phyloP scores from a whole-genome alignment of 2,888 invertebrate species.

The Pollenia labialis region DNA sequence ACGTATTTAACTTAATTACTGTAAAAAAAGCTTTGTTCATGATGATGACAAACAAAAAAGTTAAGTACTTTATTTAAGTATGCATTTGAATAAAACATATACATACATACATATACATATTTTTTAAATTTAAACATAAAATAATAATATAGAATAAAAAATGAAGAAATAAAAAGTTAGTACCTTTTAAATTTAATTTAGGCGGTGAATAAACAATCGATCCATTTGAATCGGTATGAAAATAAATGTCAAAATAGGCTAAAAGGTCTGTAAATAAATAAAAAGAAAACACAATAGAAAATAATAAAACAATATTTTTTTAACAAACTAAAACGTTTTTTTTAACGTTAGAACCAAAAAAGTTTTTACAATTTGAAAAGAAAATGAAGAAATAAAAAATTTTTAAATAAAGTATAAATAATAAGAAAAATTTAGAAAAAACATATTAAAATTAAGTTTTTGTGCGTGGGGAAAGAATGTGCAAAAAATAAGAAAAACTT shows the following conservation, averaged over 20 bases:
- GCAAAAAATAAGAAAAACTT: conserved; percentile 26
- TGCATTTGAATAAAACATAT: neutral
- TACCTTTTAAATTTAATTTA: conserved; percentile 90
- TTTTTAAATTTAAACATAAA: neutral
- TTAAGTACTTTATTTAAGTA: neutral
- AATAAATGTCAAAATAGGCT: conserved; percentile 89
- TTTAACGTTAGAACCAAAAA: conserved; percentile 19
- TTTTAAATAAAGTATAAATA: conserved; percentile 21
- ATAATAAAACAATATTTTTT: conserved; percentile 61
- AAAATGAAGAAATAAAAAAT: neutral
- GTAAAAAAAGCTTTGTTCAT: conserved; percentile 13
- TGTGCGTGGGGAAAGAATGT: conserved; percentile 59
- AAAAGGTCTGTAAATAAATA: conserved; percentile 87
- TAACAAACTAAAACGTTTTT: conserved; percentile 35
- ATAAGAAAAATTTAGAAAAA: conserved; percentile 20
- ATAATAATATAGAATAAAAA: conserved; percentile 34
- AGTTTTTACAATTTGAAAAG: conserved; percentile 8
- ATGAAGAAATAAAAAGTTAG: conserved; percentile 26
- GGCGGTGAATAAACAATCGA: conserved; percentile 88
- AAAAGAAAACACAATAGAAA: conserved; percentile 50
- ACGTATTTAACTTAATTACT: conserved; percentile 41
- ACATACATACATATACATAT: neutral
- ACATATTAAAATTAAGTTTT: conserved; percentile 42
- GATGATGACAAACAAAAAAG: neutral
- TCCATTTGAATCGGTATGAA: conserved; percentile 91